A percentile compares a stretch with the other conserved stretches of the same genome.
Conservation (phyloP, 2,113 vertebrate genomes). For the Ibidorhyncha struthersii region DNA sequence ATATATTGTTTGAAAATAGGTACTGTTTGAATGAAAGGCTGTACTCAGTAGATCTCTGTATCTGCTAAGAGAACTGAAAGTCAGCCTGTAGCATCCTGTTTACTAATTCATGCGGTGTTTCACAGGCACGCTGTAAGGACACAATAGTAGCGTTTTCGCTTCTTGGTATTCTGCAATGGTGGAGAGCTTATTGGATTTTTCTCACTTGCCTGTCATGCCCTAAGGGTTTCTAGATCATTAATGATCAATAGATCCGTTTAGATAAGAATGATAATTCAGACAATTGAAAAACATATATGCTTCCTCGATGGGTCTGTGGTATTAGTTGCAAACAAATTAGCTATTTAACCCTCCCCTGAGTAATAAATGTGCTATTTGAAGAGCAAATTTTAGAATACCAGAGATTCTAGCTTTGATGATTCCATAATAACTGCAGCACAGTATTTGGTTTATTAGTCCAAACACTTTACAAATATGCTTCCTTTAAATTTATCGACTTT, state of each 20-base stretch:
- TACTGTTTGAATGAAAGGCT: neutral
- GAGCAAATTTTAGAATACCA: neutral
- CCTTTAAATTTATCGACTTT: neutral
- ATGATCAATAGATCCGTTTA: slow-evolving; percentile 59
- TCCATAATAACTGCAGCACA: neutral
- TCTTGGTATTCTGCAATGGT: slow-evolving; percentile 49
- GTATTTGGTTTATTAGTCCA: neutral
- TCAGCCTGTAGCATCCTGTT: slow-evolving; percentile 22
- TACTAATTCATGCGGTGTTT: slow-evolving; percentile 39
- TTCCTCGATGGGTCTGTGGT: neutral
- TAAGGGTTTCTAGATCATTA: slow-evolving; percentile 62
- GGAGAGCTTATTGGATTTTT: slow-evolving; percentile 45
- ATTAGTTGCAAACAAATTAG: neutral
- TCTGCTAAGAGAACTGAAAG: neutral
- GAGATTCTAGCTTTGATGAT: neutral
- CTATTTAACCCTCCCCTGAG: neutral
- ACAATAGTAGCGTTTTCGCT: neutral
- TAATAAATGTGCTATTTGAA: neutral
- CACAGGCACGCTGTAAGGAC: neutral
- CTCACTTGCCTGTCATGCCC: slow-evolving; percentile 24
- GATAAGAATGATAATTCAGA: slow-evolving; percentile 59
- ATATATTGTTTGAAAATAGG: neutral
- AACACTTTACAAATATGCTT: neutral
- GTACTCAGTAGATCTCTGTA: neutral
- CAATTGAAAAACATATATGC: slow-evolving; percentile 42